Conservation (phyloP, 2,113 vertebrate genomes). For the Tachycineta bicolor region DNA sequence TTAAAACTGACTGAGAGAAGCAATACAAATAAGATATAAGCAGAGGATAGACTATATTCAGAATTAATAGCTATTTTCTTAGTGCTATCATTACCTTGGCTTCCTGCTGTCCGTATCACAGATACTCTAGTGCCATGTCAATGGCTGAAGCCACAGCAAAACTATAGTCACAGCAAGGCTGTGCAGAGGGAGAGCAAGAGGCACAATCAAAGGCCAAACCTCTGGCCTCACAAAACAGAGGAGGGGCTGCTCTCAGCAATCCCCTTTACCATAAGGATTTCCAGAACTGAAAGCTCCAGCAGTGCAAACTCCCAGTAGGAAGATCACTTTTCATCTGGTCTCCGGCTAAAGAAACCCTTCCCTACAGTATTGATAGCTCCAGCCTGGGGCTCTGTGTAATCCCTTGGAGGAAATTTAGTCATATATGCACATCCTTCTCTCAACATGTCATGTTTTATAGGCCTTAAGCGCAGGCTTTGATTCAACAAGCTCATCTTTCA, state of each 20-base stretch:
- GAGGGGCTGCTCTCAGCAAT: background rate
- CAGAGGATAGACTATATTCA: background rate
- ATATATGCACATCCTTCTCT: background rate
- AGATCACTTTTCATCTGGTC: background rate
- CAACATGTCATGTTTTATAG: background rate
- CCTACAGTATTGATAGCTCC: background rate
- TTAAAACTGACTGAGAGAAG: constrained; percentile 5
- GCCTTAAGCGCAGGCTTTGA: background rate
- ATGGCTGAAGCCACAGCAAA: background rate
- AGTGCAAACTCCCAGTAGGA: background rate
- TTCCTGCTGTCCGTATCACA: background rate
- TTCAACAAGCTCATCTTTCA: background rate
- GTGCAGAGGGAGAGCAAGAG: background rate
- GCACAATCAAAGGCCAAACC: background rate
- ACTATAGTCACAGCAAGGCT: background rate
- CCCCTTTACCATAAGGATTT: background rate
- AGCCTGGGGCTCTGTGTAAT: background rate
- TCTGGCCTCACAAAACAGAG: background rate
- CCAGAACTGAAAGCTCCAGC: background rate
- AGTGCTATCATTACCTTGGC: background rate
- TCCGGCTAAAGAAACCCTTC: background rate
- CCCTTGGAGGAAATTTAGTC: background rate
- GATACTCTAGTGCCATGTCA: background rate
- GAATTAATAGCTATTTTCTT: background rate
- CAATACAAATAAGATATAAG: background rate